Conservation (phyloP, 2,113 vertebrate species). For the Megaleporinus macrocephalus region DNA sequence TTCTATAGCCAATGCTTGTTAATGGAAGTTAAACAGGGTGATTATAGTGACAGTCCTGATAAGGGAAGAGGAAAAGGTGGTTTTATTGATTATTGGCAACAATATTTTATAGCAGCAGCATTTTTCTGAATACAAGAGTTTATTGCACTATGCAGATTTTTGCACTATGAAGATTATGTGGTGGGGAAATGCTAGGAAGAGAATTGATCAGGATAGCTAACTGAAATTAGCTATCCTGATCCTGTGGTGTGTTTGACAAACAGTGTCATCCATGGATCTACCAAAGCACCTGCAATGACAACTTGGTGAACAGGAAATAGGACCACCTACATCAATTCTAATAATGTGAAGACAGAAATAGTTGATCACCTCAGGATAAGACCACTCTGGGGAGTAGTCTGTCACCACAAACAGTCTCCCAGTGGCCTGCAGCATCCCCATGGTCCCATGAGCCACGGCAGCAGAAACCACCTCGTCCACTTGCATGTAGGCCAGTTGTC, state of each 20-base stretch:
- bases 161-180: too few relatives aligned
- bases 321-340: not conserved
- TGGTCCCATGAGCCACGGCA: slow-evolving; percentile 84
- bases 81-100: not conserved
- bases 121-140: too few relatives aligned
- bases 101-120: too few relatives aligned
- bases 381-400: slow-evolving; percentile 99
- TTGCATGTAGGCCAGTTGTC: slow-evolving; percentile 87
- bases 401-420: slow-evolving; percentile 97
- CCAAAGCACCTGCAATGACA: not conserved
- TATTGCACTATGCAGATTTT: too few relatives aligned
- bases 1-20: too few relatives aligned
- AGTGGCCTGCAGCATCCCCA: slow-evolving; percentile 91
- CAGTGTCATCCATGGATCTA: too few relatives aligned
- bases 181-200: too few relatives aligned
- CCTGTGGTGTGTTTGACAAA: too few relatives aligned
- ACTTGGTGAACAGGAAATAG: not conserved
- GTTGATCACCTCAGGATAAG: slow-evolving; percentile 91
- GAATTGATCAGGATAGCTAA: too few relatives aligned
- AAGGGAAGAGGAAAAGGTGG: not conserved
- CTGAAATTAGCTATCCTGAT: too few relatives aligned
- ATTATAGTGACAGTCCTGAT: too few relatives aligned
- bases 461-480: slow-evolving; percentile 86
- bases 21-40: too few relatives aligned
- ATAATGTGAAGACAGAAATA: not conserved